Percentiles rank a stretch among this genome's conserved stretches.
Conservation (phyloP, 2,888 invertebrate species). For the Caenorhabditis panamensis region DNA sequence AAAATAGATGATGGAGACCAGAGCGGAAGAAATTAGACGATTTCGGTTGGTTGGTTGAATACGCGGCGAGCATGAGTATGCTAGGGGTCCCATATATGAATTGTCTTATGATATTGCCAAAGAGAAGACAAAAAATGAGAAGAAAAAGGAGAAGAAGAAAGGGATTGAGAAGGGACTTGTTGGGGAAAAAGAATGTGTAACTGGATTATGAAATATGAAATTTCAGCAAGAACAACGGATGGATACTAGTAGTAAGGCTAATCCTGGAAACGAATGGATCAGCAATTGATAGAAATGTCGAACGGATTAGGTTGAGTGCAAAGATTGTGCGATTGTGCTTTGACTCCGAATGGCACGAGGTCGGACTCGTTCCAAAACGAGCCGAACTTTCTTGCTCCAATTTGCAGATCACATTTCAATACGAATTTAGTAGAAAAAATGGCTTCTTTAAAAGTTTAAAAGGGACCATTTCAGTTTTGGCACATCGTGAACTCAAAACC, state of each 20-base stretch:
- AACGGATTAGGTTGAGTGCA: too few relatives aligned
- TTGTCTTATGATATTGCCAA: constrained; percentile 49
- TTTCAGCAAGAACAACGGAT: too few relatives aligned
- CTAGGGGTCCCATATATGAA: constrained; percentile 41
- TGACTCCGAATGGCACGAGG: too few relatives aligned
- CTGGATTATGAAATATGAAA: not conserved
- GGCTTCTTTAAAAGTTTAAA: not conserved
- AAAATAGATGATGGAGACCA: constrained; percentile 62
- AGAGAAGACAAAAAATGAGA: constrained; percentile 2
- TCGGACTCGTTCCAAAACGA: too few relatives aligned
- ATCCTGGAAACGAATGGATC: not conserved
- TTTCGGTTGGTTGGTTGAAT: constrained; percentile 65
- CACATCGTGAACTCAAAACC: too few relatives aligned
- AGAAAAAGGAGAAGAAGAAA: not conserved
- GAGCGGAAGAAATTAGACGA: constrained; percentile 67
- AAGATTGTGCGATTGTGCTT: too few relatives aligned
- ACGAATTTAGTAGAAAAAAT: too few relatives aligned
- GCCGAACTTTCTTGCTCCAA: too few relatives aligned
- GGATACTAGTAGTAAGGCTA: not conserved
- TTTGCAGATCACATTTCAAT: too few relatives aligned
- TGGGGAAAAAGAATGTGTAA: not conserved
- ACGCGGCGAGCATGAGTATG: constrained; percentile 55
- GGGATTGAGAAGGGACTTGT: not conserved
- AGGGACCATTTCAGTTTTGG: too few relatives aligned
- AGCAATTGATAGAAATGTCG: too few relatives aligned